Evolutionary conservation across 1,140 invertebrate genomes (phyloP).

Genomic region (Lepidurus packardi): DNA sequence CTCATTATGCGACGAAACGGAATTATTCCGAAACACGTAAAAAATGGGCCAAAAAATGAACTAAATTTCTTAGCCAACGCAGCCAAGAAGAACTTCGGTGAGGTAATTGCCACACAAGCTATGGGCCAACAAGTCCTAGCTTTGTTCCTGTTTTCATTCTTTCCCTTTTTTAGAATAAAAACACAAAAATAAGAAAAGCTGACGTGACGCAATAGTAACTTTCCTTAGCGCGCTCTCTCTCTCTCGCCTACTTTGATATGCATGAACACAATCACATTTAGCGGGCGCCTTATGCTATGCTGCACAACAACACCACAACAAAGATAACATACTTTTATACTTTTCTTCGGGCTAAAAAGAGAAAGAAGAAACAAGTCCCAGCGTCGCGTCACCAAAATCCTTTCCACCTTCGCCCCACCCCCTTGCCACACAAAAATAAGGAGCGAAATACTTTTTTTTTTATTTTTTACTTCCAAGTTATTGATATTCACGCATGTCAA

Average conservation of each 20-base stretch:
- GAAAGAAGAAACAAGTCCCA: not conserved
- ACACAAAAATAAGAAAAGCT: not conserved
- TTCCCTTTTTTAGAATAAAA: not conserved
- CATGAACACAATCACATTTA: constrained; percentile 16
- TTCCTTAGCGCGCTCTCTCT: not conserved
- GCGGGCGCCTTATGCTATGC: constrained; percentile 1
- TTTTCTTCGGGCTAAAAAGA: not conserved
- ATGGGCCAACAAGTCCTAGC: not conserved
- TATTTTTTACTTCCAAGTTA: not conserved
- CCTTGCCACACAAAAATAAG: not conserved
- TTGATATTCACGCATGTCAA: constrained; percentile 1
- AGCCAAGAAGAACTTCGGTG: not conserved
- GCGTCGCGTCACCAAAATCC: not conserved
- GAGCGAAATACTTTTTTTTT: not conserved
- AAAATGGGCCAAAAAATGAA: not conserved
- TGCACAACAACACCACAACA: not conserved
- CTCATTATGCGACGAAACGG: too few species aligned
- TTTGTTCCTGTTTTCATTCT: not conserved
- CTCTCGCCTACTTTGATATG: constrained; percentile 7
- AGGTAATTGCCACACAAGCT: not conserved
- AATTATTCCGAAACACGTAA: not conserved
- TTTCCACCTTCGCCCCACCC: not conserved
- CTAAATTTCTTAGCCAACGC: not conserved
- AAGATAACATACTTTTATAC: not conserved
- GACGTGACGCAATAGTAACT: not conserved